A percentile compares a stretch with the other conserved stretches of the same genome.
These are phyloP conservation scores for Chymomyza fuscimana DNA, from an alignment of 2,888 invertebrate genomes.

Conservation along the genomic window DNA sequence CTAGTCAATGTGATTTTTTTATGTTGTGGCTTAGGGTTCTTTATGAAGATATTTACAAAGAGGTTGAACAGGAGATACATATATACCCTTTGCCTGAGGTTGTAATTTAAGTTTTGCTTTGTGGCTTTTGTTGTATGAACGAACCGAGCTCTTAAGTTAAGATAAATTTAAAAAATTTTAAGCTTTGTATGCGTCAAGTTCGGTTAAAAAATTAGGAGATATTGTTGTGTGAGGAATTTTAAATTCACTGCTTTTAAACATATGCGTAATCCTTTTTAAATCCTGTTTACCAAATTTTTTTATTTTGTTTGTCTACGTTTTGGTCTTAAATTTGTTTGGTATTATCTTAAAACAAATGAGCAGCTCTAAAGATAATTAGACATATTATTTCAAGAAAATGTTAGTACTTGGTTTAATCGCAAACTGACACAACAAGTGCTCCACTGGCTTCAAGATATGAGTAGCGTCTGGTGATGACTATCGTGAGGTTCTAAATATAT, in stretches of 20 bases:
- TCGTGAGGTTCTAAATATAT: no score
- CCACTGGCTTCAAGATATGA: no score
- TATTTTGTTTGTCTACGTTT: no score
- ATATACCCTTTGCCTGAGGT: background rate
- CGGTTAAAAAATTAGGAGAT: background rate
- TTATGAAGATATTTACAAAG: background rate
- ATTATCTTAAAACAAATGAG: no score
- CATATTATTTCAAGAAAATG: no score
- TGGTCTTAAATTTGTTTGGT: no score
- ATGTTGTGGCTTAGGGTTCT: background rate
- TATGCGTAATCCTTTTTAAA: no score
- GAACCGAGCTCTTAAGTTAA: background rate
- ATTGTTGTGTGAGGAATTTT: background rate
- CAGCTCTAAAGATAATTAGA: no score
- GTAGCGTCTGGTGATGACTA: no score
- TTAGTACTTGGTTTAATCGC: no score
- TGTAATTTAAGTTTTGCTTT: background rate
- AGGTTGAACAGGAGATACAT: background rate
- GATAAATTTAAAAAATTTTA: background rate
- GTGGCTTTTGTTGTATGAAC: background rate
- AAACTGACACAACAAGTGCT: no score
- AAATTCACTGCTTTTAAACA: background rate
- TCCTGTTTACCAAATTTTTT: no score
- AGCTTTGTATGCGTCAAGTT: background rate
- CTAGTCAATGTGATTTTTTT: background rate